Evolutionary conservation across 2,113 vertebrate species (phyloP).

Genomic region (Myrmecophaga tridactyla): DNA sequence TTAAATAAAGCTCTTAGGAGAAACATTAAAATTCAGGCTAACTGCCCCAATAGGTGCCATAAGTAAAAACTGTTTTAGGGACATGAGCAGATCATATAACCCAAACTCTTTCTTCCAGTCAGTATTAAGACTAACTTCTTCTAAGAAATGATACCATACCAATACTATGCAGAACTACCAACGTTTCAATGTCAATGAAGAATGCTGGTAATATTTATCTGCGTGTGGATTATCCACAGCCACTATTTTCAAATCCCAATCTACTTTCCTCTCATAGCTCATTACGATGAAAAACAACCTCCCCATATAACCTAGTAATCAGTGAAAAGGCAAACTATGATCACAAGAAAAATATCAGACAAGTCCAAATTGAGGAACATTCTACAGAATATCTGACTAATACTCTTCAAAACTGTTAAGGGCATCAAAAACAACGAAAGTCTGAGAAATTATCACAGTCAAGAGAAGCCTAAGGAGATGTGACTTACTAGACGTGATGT

Average conservation of each 20-base stretch:
- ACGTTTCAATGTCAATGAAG: conserved; percentile 21
- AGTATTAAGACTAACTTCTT: conserved; percentile 26
- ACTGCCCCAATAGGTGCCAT: conserved; percentile 46
- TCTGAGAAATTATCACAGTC: background rate
- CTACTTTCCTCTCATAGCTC: background rate
- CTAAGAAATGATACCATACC: background rate
- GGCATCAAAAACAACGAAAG: conserved; percentile 52
- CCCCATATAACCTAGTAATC: background rate
- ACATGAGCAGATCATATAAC: conserved; percentile 12
- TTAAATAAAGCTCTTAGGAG: conserved; percentile 73
- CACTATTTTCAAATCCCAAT: conserved; percentile 44
- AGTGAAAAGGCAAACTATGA: background rate
- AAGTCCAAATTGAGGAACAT: background rate
- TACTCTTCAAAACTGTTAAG: background rate
- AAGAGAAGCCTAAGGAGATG: background rate
- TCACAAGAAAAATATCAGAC: background rate
- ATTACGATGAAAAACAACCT: background rate
- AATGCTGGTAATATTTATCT: conserved; percentile 10
- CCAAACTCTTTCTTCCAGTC: conserved; percentile 9
- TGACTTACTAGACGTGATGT: background rate
- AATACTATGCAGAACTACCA: background rate
- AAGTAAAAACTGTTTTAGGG: conserved; percentile 45
- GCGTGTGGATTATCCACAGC: background rate
- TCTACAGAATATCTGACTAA: background rate
- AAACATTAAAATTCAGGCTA: conserved; percentile 65